These are phyloP conservation scores for Forbesichthys papilliferus DNA, from an alignment of 2,113 vertebrate species.

Conservation along the genomic window DNA sequence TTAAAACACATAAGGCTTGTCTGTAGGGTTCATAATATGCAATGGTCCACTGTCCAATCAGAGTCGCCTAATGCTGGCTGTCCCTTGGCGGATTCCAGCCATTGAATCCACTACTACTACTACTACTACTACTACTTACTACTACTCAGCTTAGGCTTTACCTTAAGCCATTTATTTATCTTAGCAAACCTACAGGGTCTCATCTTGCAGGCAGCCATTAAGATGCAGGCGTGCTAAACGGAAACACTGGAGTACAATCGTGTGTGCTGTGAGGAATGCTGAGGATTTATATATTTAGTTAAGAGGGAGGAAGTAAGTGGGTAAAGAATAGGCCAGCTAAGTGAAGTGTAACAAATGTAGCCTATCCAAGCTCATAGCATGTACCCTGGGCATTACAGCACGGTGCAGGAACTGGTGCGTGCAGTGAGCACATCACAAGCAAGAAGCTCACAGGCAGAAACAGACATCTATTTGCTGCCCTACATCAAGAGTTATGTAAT, in stretches of 20 bases:
- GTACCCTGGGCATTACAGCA: conserved; percentile 4
- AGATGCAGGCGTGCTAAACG: conserved; percentile 22
- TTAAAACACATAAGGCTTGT: too few relatives aligned
- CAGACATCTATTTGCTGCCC: conserved; percentile 58
- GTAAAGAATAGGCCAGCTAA: conserved; percentile 25
- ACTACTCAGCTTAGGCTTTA: not conserved
- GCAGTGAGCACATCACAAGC: conserved; percentile 39
- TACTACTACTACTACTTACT: too few relatives aligned
- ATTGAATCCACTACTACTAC: too few relatives aligned
- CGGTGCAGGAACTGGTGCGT: not conserved
- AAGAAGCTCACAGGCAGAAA: conserved; percentile 40
- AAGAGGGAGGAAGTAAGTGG: conserved; percentile 11
- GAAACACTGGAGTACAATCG: conserved; percentile 29
- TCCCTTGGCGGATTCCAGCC: too few relatives aligned
- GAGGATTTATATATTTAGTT: conserved; percentile 31
- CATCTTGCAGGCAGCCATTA: conserved; percentile 24
- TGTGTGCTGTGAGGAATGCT: conserved; percentile 34
- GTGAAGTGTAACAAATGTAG: conserved; percentile 1
- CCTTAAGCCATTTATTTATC: conserved; percentile 40
- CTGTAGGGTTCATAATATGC: too few relatives aligned
- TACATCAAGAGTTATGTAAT: conserved; percentile 68
- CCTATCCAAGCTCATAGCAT: not conserved
- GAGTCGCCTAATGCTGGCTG: too few relatives aligned
- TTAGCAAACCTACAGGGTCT: conserved; percentile 24
- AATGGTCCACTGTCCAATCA: too few relatives aligned